Evolutionary conservation across 2,797 vertebrate species (phyloP).

Genomic region (Onychomys leucogaster): DNA sequence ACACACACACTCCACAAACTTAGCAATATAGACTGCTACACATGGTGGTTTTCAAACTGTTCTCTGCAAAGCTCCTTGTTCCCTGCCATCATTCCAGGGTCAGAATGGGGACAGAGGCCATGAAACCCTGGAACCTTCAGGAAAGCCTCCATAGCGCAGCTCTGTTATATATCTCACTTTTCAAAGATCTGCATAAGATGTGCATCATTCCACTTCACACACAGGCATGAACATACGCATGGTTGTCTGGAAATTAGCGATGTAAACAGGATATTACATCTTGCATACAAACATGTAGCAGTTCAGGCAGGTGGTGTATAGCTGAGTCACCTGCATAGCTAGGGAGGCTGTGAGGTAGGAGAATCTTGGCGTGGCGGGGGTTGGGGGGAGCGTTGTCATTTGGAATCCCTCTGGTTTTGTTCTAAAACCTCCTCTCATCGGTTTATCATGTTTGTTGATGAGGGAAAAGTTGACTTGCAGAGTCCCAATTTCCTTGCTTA

Average conservation of each 20-base stretch:
- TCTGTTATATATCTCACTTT: neutral
- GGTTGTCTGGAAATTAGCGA: neutral
- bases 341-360: neutral
- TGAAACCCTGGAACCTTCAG: neutral
- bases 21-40: neutral
- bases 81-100: neutral
- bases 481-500: neutral
- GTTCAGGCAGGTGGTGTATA: neutral
- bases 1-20: neutral
- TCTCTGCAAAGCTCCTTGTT: neutral
- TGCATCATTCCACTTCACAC: neutral
- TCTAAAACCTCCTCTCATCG: neutral
- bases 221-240: neutral
- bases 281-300: neutral
- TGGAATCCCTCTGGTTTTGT: neutral
- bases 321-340: neutral
- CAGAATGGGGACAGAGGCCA: fast-evolving
- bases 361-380: neutral
- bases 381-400: neutral
- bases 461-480: neutral
- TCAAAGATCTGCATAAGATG: neutral
- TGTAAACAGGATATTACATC: neutral
- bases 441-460: neutral
- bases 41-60: neutral
- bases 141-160: neutral